Base-by-base conservation (phyloP, 2,113 vertebrate genomes). In the Lagenorhynchus albirostris region DNA sequence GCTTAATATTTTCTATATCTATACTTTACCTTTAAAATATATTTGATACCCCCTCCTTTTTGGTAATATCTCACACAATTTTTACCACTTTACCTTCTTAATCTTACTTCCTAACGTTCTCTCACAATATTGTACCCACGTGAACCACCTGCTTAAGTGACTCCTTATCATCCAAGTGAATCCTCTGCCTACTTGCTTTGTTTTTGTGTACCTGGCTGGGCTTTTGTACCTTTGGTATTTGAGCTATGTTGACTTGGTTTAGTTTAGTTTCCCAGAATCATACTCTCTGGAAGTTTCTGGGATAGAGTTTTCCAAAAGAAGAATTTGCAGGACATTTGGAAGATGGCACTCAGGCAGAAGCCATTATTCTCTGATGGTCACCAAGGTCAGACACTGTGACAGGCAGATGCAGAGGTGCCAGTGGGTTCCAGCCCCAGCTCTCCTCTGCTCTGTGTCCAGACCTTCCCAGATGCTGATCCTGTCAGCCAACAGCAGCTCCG, bases 371-470 rank as follows among this genome's bases (percentile, higher is more conserved):
- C 20, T 65, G 12, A 36, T 15, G 1, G 18, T 47, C 21, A n/a
- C 5, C 15, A 23, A 33, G 9, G 41, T 62, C 13, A 81, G 33
- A 14, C 33, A 18, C 15, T 71, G 0, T 81, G 17, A 67, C 33
- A 82, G 9, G 21, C 12, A 63, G n/a, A 36, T 9, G 6, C 3
- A 60, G 88, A 94, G 6, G 5, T n/a, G 26, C 2, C 26, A 7
- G 20, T 8, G 15, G 2, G 3, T 41, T 74, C 23, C 31, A 55
- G 18, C 0, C 8, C 9, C 7, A 8, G 11, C 18, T 23, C 3
- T 25, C 10, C 3, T 77, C n/a, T 55, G 1, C 18, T 89, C 0
- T 83, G 10, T 38, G 12, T 18, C 55, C 8, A 38, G 9, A 14
- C 0, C 4, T 82, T 95, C 15, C 21, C 18, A 70, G 77, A 55